phyloP scores from a whole-genome alignment of 2,888 invertebrate genomes.

The Phyllotreta striolata region DNA sequence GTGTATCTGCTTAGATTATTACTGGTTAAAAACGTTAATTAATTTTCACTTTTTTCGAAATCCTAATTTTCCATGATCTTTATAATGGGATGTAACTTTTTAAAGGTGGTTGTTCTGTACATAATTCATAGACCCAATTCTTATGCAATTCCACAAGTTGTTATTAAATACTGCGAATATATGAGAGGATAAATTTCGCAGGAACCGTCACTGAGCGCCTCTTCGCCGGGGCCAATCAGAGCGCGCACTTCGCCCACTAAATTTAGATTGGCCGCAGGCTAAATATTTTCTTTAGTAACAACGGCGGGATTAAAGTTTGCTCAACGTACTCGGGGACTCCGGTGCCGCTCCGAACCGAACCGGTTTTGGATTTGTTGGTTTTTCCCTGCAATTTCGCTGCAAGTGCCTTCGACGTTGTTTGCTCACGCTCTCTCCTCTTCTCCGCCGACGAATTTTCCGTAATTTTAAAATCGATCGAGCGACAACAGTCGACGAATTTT shows the following conservation, averaged over 20 bases:
- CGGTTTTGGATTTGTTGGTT: conserved; percentile 53
- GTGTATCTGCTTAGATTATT: no score
- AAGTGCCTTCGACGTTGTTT: conserved; percentile 22
- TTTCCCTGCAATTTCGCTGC: conserved; percentile 34
- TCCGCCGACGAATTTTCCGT: conserved; percentile 6
- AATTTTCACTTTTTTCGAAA: no score
- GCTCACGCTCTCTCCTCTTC: conserved; percentile 6
- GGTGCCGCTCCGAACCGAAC: conserved; percentile 34
- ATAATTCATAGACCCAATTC: no score
- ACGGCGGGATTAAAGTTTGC: conserved; percentile 62
- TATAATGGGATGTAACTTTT: no score
- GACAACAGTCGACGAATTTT: no score
- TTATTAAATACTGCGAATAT: no score
- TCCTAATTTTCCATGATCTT: no score
- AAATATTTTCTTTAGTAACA: conserved; percentile 65
- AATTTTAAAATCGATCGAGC: conserved; percentile 12
- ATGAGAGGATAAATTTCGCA: no score
- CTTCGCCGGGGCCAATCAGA: conserved; percentile 59
- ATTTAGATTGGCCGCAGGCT: conserved; percentile 64
- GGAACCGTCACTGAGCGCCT: conserved; percentile 35
- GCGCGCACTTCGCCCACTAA: conserved; percentile 57
- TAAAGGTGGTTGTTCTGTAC: no score
- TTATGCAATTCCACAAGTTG: no score
- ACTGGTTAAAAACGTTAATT: no score
- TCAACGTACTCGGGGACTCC: conserved; percentile 50